Percentiles rank a stretch among this genome's conserved stretches.
Evolutionary conservation across 2,113 vertebrate genomes (phyloP).

Genomic region (Trochalopteron elliotii): DNA sequence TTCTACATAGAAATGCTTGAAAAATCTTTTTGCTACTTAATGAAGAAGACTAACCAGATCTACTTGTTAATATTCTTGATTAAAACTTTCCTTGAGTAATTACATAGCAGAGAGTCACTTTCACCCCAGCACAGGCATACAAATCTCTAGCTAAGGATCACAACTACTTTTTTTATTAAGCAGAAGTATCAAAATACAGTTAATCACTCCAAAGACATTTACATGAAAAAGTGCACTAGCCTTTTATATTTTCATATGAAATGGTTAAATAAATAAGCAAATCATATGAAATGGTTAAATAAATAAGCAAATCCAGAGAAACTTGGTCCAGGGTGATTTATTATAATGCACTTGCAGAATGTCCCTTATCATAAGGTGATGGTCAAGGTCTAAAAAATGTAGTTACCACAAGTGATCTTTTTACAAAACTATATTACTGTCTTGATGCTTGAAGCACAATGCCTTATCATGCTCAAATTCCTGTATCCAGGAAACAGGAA

Average conservation of each 20-base stretch:
- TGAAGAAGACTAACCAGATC: background rate
- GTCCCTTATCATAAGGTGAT: background rate
- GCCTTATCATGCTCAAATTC: background rate
- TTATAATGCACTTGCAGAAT: background rate
- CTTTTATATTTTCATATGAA: background rate
- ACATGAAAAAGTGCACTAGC: background rate
- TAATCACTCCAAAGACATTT: background rate
- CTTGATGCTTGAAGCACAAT: background rate
- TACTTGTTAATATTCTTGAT: background rate
- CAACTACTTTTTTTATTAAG: background rate
- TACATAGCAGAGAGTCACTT: background rate
- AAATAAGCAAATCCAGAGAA: background rate
- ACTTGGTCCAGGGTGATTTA: background rate
- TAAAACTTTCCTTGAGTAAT: background rate
- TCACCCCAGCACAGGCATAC: background rate
- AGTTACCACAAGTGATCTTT: background rate
- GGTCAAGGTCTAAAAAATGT: background rate
- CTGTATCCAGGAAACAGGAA: background rate
- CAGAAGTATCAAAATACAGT: background rate
- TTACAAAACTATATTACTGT: background rate
- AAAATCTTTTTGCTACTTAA: background rate
- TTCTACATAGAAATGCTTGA: background rate
- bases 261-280: background rate
- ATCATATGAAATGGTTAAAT: background rate
- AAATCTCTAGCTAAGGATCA: background rate